Base-by-base conservation (phyloP, 2,888 invertebrate species). In the Arrhopalites spinosus region DNA sequence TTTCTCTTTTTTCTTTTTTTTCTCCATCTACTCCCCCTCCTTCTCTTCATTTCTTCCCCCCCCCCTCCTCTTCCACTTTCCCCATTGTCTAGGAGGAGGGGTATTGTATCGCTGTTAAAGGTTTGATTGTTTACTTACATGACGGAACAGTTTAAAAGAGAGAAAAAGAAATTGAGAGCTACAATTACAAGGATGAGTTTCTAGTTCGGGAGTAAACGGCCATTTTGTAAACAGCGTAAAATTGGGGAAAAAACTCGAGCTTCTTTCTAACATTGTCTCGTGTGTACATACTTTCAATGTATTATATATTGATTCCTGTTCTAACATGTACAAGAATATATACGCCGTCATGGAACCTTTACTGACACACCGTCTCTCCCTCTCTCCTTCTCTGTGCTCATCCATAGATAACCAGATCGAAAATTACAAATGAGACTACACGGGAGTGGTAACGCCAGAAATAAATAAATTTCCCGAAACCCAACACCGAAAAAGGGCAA, bases 371-470 rank as follows among this genome's bases (percentile, higher is more conserved):
- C 8, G 8, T 45, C 15, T 45, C 45, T 45, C 45, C 15, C 45
- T 11, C 7, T 45, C 15, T 45, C 45, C 45, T 45, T 45, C n/a
- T n/a, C n/a, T n/a, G n/a, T n/a, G n/a, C 29, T 69, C 56, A 69
- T 20, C 53, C 53, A 69, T 30, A 69, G 69, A 53, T 69, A 69
- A 69, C 29, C 29, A 56, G 53, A 69, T 69, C 69, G 69, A 69
- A 56, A 69, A 69, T 69, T 47, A 69, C 56, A 69, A 69, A 69
- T 68, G 68, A 68, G 50, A 68, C 20, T 68, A 47, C 43, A 68
- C 23, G 59, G 59, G 23, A 59, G 59, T 23, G 36, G 36, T 36
- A 36, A 36, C 3, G 36, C 36, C 36, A 11, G 36, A 11, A 36
- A 36, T 36, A 36, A 36, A 36, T 36, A 36, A 36, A 36, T 36